phyloP scores from a whole-genome alignment of 1,140 invertebrate genomes.

The Physella acuta region DNA sequence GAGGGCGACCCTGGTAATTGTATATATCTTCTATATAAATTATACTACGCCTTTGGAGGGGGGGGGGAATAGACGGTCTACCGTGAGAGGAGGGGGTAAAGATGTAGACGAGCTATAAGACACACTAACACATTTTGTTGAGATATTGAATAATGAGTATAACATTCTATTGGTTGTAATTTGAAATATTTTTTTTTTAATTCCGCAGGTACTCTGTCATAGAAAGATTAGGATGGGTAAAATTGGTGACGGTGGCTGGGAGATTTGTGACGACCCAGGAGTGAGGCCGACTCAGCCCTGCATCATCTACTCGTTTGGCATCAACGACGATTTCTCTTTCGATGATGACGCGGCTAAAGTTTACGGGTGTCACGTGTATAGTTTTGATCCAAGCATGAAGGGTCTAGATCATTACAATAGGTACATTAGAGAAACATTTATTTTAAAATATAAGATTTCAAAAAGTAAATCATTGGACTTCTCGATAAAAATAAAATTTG shows the following conservation, averaged over 20 bases:
- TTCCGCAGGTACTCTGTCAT: conserved; percentile 26
- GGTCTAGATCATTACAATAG: not conserved
- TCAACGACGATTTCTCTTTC: conserved; percentile 31
- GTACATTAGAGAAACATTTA: too few relatives aligned
- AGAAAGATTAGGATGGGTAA: conserved; percentile 35
- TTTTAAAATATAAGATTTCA: too few relatives aligned
- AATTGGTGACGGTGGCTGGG: conserved; percentile 42
- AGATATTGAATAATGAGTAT: too few relatives aligned
- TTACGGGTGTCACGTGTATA: conserved; percentile 29
- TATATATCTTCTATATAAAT: too few relatives aligned
- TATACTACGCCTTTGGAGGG: too few relatives aligned
- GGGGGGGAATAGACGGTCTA: too few relatives aligned
- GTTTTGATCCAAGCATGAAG: conserved; percentile 31
- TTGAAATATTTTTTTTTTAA: not conserved
- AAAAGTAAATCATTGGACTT: too few relatives aligned
- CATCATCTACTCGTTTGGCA: conserved; percentile 36
- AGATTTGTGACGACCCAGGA: conserved; percentile 38
- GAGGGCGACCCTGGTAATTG: too few relatives aligned
- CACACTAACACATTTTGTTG: too few relatives aligned
- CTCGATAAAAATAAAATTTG: too few relatives aligned
- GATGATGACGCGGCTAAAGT: conserved; percentile 24
- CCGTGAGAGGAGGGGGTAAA: too few relatives aligned
- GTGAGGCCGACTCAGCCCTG: conserved; percentile 30
- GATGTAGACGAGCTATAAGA: too few relatives aligned
- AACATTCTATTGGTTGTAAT: not conserved